phyloP scores from a whole-genome alignment of 2,888 invertebrate species.

The Galeruca laticollis region DNA sequence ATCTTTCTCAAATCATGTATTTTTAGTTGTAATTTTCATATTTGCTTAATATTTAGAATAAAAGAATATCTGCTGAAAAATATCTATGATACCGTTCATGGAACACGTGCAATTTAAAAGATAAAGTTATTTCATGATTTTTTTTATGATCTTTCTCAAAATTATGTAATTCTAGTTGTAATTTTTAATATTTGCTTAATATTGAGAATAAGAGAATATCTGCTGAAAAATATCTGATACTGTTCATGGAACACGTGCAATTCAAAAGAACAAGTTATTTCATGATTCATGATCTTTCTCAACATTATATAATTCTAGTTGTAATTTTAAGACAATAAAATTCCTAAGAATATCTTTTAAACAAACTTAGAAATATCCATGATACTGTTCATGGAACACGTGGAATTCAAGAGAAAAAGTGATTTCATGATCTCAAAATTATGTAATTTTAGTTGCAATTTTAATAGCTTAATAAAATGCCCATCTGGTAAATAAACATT shows the following conservation, averaged over 20 bases:
- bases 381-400: constrained; percentile 17
- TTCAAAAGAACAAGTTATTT: too few species aligned
- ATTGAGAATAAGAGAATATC: too few species aligned
- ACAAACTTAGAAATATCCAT: not conserved
- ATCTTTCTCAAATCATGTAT: not conserved
- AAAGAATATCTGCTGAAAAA: too few species aligned
- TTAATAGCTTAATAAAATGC: too few species aligned
- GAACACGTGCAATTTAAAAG: too few species aligned
- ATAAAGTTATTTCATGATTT: too few species aligned
- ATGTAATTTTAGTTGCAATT: constrained; percentile 13
- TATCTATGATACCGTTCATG: constrained; percentile 25
- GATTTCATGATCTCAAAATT: not conserved
- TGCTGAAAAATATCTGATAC: constrained; percentile 22
- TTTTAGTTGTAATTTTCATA: constrained; percentile 9
- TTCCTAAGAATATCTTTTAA: not conserved
- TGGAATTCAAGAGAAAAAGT: too few species aligned
- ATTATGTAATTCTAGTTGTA: constrained; percentile 12
- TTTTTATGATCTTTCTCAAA: not conserved
- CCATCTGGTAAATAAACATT: too few species aligned
- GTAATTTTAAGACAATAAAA: too few species aligned
- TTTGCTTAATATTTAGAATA: too few species aligned
- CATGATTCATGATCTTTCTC: too few species aligned
- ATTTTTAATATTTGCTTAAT: not conserved
- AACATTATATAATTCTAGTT: too few species aligned
- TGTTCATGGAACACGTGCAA: not conserved